Conservation (phyloP, 1,140 invertebrate genomes). For the Brachionus sp. region DNA sequence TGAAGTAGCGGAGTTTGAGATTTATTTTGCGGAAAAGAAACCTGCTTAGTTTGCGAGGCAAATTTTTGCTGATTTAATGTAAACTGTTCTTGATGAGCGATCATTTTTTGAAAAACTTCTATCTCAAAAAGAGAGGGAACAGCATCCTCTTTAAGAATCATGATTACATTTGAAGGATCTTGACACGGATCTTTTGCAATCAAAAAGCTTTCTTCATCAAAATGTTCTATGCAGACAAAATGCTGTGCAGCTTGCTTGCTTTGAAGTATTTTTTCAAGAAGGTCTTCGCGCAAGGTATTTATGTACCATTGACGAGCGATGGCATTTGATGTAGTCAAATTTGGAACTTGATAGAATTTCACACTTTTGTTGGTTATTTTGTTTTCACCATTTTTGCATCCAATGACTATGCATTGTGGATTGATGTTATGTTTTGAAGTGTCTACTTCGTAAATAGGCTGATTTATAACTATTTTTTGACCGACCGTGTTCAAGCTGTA, state of each 20-base stretch:
- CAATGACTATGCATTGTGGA: constrained; percentile 41
- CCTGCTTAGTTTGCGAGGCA: background rate
- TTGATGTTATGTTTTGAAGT: background rate
- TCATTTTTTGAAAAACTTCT: constrained; percentile 46
- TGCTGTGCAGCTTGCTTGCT: background rate
- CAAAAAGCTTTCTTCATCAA: constrained; percentile 42
- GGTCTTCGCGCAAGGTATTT: constrained; percentile 41
- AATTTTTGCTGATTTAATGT: constrained; percentile 11
- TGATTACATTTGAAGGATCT: background rate
- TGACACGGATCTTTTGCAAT: background rate
- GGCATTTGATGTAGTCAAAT: background rate
- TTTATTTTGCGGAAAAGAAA: background rate
- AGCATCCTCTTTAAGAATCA: constrained; percentile 29
- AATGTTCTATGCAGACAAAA: constrained; percentile 45
- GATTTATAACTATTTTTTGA: constrained; percentile 5
- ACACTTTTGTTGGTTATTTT: background rate
- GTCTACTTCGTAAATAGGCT: constrained; percentile 1
- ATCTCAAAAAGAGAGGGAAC: constrained; percentile 42
- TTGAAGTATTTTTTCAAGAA: background rate
- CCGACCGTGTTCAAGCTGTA: background rate
- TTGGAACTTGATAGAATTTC: constrained; percentile 30
- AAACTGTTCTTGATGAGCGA: constrained; percentile 44
- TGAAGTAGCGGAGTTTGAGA: background rate
- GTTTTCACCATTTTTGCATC: constrained; percentile 38
- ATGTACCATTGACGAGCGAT: constrained; percentile 46